Evolutionary conservation across 2,113 vertebrate species (phyloP), one percentile per base, ranked within the genome.

Genomic region (Mungos mungo): DNA sequence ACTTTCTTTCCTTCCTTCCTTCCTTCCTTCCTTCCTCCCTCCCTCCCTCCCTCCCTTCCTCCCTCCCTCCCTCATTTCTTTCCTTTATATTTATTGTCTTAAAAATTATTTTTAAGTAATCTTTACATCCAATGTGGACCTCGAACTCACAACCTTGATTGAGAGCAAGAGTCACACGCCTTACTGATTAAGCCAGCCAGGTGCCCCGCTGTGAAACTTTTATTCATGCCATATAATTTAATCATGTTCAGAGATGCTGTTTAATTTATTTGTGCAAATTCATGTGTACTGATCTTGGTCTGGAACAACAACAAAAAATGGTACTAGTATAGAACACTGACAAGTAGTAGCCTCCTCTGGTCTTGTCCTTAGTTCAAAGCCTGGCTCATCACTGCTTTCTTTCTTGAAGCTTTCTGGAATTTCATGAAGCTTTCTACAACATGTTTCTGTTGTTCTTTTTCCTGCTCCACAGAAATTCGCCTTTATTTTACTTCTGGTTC

Each of bases 201-300:
- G 72, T 3, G 1, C 7, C 41, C 41, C 27, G 80, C n/a, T 35
- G 21, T 45, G 8, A 57, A 57, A 0, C 0, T 25, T 74, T 76
- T 74, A 86, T 85, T 95, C 33, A 7, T 41, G 65, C 35, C 47
- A 63, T 82, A 69, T 1, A 63, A 52, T 68, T 47, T 83, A 72
- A 80, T 35, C 41, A 52, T 47, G 11, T 68, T 90, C 21, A 38
- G 41, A 41, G 50, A 89, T n/a, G 63, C 12, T 82, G 41, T n/a
- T 74, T 60, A 77, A 90, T 69, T 96, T 72, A 45, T 80, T 84
- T 95, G 38, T 63, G 13, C 10, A 92, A 94, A 91, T 10, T 66
- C 12, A 29, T 38, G 10, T 4, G 27, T 31, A 29, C 65, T 16
- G 29, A 14, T 88, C 3, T 19, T 68, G 41, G 45, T 60, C 35